Evolutionary conservation across 1,140 invertebrate genomes (phyloP).

Genomic region (Eciton burchellii): DNA sequence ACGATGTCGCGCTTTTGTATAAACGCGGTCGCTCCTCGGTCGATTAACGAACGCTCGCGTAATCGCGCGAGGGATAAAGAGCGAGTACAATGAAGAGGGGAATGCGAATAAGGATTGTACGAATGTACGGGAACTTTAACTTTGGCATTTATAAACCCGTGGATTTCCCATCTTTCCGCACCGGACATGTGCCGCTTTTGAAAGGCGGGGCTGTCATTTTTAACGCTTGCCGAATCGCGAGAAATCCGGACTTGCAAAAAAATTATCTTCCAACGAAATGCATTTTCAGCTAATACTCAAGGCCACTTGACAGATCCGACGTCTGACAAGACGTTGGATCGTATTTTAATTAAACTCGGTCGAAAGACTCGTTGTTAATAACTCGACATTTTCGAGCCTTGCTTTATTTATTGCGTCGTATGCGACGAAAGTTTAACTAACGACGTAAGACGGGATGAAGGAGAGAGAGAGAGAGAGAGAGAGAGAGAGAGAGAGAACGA

Average conservation of each 20-base stretch:
- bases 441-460: background rate
- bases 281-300: constrained; percentile 27
- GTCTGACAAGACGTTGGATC: constrained; percentile 17
- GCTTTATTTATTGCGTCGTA: background rate
- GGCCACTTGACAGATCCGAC: background rate
- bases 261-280: constrained; percentile 18
- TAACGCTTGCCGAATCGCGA: constrained; percentile 10
- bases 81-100: background rate
- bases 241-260: constrained; percentile 22
- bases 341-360: constrained; percentile 39
- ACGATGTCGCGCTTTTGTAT: background rate
- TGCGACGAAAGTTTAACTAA: background rate
- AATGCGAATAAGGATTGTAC: background rate
- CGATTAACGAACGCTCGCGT: background rate
- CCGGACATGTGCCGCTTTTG: background rate
- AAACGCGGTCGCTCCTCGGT: background rate
- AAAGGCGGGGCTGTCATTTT: constrained; percentile 29
- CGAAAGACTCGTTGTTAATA: background rate
- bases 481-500: too few relatives aligned
- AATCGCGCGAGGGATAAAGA: background rate
- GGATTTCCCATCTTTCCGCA: constrained; percentile 34
- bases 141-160: background rate
- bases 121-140: background rate
- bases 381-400: background rate
- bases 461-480: too few relatives aligned